A percentile compares a stretch with the other conserved stretches of the same genome.
Conservation (phyloP, 2,113 vertebrate species). For the Taurulus bubalis region DNA sequence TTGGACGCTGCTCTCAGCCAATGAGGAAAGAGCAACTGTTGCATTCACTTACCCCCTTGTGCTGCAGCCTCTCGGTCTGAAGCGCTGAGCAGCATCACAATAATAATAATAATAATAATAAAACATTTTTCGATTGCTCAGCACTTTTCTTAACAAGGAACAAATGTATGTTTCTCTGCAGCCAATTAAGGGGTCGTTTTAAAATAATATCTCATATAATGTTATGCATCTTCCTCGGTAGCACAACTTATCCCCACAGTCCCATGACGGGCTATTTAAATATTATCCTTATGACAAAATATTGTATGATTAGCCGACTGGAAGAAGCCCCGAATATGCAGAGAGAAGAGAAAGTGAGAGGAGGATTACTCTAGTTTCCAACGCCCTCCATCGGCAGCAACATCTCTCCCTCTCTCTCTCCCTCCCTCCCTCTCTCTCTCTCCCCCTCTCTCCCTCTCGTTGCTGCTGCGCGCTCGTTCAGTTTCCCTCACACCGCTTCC, state of each 20-base stretch:
- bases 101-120: not conserved
- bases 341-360: conserved; percentile 17
- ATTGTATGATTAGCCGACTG: not conserved
- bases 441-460: not conserved
- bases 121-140: not conserved
- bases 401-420: not conserved
- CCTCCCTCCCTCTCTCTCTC: not conserved
- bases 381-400: conserved; percentile 74
- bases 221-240: not conserved
- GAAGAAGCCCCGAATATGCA: not conserved
- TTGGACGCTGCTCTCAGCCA: conserved; percentile 57
- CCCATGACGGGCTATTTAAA: not conserved
- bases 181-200: not conserved
- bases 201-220: not conserved
- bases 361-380: conserved; percentile 67
- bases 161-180: not conserved
- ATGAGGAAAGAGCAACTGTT: conserved; percentile 73
- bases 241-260: not conserved
- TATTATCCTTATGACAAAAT: not conserved
- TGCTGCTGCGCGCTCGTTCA: conserved; percentile 40
- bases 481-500: conserved; percentile 66
- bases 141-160: not conserved
- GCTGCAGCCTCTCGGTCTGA: conserved; percentile 42
- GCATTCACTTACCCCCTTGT: conserved; percentile 34
- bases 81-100: not conserved